A percentile compares a stretch with the other conserved stretches of the same genome.
Conservation (phyloP, 2,797 vertebrate species). For the Enteromius unitaeniatus region DNA sequence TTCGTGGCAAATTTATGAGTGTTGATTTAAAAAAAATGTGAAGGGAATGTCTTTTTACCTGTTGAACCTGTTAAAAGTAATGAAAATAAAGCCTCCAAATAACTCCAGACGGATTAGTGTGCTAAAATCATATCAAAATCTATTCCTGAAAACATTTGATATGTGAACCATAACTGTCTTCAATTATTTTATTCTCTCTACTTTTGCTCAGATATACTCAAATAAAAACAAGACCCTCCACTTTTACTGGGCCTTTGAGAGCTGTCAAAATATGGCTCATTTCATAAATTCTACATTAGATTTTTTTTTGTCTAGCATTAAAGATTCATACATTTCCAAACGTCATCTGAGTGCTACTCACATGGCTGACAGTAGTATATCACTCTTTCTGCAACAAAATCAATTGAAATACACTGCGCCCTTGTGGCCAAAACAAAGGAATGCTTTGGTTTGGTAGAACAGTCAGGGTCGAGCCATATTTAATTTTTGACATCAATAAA, state of each 20-base stretch:
- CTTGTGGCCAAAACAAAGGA: constrained; percentile 25
- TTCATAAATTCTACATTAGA: constrained; percentile 9
- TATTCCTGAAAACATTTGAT: background rate
- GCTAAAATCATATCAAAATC: background rate
- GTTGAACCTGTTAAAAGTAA: background rate
- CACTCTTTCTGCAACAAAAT: background rate
- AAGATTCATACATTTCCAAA: background rate
- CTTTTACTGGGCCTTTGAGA: background rate
- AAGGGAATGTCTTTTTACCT: background rate
- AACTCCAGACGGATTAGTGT: background rate
- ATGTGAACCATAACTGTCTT: background rate
- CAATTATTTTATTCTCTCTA: background rate
- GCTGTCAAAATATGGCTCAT: background rate
- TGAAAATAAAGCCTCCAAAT: background rate
- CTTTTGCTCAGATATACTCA: background rate
- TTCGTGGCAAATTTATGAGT: background rate
- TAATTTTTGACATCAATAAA: background rate
- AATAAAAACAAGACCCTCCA: background rate
- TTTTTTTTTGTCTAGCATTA: background rate
- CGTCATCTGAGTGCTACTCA: background rate
- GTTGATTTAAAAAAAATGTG: too few species aligned
- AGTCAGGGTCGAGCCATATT: background rate
- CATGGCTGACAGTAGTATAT: background rate
- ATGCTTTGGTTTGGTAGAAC: background rate
- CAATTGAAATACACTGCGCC: constrained; percentile 21